Evolutionary conservation across 2,113 vertebrate species (phyloP).

Genomic region (Microtus montanus): DNA sequence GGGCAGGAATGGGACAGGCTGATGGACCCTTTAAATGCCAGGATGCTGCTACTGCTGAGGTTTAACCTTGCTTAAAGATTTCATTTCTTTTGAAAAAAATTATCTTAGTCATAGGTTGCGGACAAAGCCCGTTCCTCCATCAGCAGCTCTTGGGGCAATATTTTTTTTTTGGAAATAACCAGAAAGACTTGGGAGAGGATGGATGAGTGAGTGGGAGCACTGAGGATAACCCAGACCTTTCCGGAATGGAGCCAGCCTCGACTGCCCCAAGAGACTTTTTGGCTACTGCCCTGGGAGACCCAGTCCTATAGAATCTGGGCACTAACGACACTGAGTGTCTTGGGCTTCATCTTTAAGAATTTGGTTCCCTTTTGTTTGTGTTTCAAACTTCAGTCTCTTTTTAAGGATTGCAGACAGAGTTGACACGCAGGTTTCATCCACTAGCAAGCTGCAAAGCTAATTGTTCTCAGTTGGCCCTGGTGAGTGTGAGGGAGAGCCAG

Average conservation of each 20-base stretch:
- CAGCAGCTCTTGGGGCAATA: neutral
- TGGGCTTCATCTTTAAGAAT: neutral
- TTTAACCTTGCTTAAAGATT: neutral
- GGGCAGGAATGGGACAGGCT: accelerated
- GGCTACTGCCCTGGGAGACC: neutral
- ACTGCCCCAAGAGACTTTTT: too few species aligned
- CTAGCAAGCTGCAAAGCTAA: neutral
- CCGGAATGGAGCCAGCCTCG: neutral
- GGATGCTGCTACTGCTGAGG: too few species aligned
- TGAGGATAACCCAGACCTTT: neutral
- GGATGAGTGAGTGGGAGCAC: accelerated
- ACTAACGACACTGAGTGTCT: too few species aligned
- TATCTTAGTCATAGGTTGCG: too few species aligned
- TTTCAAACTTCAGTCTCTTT: neutral
- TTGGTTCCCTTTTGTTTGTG: neutral
- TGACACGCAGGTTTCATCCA: neutral
- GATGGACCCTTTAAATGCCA: accelerated
- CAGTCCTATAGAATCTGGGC: neutral
- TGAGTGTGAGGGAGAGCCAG: too few species aligned
- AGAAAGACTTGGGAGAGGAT: too few species aligned
- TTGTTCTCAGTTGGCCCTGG: neutral
- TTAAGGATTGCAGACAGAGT: neutral
- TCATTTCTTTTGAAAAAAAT: too few species aligned
- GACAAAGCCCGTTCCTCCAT: too few species aligned
- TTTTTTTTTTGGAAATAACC: constrained; percentile 20